phyloP scores from a whole-genome alignment of 2,113 vertebrate genomes.

The Microtus montanus region DNA sequence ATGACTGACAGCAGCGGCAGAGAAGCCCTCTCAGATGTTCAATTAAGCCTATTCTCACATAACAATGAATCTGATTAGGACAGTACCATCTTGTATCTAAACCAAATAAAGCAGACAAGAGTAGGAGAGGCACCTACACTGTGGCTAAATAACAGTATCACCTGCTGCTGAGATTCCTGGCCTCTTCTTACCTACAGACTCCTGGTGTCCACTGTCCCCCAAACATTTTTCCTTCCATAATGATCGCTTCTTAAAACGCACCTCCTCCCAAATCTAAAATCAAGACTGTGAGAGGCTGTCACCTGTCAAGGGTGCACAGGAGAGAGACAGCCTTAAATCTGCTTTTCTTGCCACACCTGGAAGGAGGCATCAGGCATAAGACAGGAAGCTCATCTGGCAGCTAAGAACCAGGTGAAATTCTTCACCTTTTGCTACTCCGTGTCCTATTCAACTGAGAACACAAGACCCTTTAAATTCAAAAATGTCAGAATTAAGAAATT shows the following conservation, averaged over 20 bases:
- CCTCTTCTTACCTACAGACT: neutral
- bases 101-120: constrained; percentile 10
- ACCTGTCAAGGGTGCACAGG: neutral
- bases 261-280: neutral
- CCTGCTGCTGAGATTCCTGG: neutral
- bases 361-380: neutral
- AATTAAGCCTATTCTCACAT: constrained; percentile 43
- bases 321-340: neutral
- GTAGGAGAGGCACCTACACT: neutral
- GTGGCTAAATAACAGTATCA: neutral
- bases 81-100: neutral
- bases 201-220: neutral
- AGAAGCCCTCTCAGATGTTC: neutral
- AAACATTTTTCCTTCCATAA: constrained; percentile 40
- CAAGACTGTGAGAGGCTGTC: neutral
- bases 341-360: neutral
- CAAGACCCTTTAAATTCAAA: neutral
- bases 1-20: neutral
- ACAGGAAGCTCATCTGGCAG: neutral
- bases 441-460: neutral
- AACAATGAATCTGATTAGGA: constrained; percentile 43
- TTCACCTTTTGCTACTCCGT: neutral
- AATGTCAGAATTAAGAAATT: neutral
- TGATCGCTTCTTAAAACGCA: neutral
- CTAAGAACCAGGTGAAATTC: neutral